Evolutionary conservation across 2,113 vertebrate species (phyloP).

Genomic region (Telmatochromis sp.): DNA sequence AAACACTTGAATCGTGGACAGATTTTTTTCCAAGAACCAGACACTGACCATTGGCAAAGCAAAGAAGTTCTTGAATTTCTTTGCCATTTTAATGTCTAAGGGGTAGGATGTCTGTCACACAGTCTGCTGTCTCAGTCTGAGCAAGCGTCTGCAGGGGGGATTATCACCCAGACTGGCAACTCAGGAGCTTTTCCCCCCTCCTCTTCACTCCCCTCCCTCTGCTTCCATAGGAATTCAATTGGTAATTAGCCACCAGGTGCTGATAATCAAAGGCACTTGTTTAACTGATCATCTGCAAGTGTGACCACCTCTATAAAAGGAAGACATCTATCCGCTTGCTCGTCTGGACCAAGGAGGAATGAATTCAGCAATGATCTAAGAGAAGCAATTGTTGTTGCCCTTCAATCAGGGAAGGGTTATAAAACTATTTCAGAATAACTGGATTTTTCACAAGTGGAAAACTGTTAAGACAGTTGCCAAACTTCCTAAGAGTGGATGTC

Average conservation of each 20-base stretch:
- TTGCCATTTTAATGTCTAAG: not conserved
- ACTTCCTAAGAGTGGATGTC: not conserved
- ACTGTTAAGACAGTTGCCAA: not conserved
- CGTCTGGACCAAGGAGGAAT: not conserved
- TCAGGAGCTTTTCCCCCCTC: not conserved
- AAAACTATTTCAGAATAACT: not conserved
- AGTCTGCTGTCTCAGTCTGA: constrained; percentile 20
- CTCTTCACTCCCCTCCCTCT: not conserved
- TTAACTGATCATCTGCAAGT: not conserved
- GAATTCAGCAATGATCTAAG: not conserved
- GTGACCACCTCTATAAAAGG: not conserved
- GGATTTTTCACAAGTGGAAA: not conserved
- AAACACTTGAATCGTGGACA: not conserved
- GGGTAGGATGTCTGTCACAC: constrained; percentile 1
- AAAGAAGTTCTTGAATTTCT: not conserved
- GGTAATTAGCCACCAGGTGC: not conserved
- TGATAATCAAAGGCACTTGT: not conserved
- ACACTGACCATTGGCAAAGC: not conserved
- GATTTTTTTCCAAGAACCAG: not conserved
- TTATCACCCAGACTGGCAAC: constrained; percentile 24
- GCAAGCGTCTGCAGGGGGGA: constrained; percentile 23
- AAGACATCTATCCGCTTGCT: not conserved
- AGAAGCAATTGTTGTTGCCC: not conserved
- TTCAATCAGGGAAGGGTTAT: not conserved
- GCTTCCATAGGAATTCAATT: not conserved